A percentile compares a stretch with the other conserved stretches of the same genome.
Conservation (phyloP, 2,113 vertebrate genomes). For the Clarias macrocephalus region DNA sequence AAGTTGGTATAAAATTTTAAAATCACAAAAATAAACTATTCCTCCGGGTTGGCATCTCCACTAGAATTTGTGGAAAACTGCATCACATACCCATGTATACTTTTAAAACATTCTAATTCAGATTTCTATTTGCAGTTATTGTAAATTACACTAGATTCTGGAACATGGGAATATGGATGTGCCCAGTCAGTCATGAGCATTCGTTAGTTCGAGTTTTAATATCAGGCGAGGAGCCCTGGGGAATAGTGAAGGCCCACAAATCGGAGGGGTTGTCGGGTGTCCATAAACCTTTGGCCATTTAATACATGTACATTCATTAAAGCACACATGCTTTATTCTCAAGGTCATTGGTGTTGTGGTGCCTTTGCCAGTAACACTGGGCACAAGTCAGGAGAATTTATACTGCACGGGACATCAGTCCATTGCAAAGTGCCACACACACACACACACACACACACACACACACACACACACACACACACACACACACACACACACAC, state of each 20-base stretch:
- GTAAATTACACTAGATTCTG: neutral
- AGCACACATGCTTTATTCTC: neutral
- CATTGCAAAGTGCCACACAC: neutral
- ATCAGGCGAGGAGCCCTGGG: neutral
- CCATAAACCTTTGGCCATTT: neutral
- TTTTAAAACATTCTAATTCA: neutral
- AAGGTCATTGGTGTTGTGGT: neutral
- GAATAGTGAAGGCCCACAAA: neutral
- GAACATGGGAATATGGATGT: neutral
- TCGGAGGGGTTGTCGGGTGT: neutral
- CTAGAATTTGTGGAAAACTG: neutral
- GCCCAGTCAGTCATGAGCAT: neutral
- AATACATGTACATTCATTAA: neutral
- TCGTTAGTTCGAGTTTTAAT: neutral
- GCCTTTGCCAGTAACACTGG: neutral
- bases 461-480: too few species aligned
- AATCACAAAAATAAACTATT: neutral
- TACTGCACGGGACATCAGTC: neutral
- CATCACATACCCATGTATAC: neutral
- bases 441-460: neutral
- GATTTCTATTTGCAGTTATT: neutral
- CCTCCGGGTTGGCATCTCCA: neutral
- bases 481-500: too few species aligned
- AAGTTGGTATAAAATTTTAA: neutral
- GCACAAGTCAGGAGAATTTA: neutral